Conservation (phyloP, 1,140 invertebrate species). For the Zaprionus ornatus region DNA sequence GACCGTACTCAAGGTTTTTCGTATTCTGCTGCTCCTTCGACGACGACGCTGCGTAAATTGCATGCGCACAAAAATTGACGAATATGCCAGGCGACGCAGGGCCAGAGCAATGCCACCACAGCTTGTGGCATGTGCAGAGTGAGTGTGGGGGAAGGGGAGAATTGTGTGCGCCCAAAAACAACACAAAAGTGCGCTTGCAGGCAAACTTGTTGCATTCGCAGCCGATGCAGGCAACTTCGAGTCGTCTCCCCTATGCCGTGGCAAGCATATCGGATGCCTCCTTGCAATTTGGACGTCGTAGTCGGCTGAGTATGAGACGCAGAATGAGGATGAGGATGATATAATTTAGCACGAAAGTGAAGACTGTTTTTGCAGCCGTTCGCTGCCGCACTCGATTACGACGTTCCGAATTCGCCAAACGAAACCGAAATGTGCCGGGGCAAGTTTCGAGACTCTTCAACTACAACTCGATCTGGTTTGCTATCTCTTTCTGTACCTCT, state of each 20-base stretch:
- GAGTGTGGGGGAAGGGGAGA: neutral
- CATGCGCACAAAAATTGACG: conserved; percentile 81
- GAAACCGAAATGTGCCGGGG: conserved; percentile 65
- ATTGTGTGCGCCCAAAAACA: conserved; percentile 59
- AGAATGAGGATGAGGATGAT: conserved; percentile 56
- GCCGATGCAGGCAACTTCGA: conserved; percentile 35
- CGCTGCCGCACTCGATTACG: conserved; percentile 19
- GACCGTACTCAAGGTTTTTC: conserved; percentile 82
- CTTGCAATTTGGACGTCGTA: conserved; percentile 61
- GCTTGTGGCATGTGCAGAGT: conserved; percentile 14
- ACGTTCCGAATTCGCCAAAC: conserved; percentile 61
- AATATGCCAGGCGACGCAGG: conserved; percentile 73
- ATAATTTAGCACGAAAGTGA: conserved; percentile 81
- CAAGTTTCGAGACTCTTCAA: conserved; percentile 25
- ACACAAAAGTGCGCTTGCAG: conserved; percentile 31
- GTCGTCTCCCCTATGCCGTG: conserved; percentile 41
- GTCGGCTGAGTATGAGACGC: neutral
- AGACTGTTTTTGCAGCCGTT: conserved; percentile 69
- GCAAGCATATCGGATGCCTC: conserved; percentile 40
- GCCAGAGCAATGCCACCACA: conserved; percentile 7
- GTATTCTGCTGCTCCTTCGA: conserved; percentile 69
- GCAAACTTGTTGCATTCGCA: conserved; percentile 71
- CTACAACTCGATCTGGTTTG: conserved; percentile 1
- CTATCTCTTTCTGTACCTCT: neutral
- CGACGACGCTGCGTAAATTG: conserved; percentile 75